A percentile compares a stretch with the other conserved stretches of the same genome.
Evolutionary conservation across 2,113 vertebrate species (phyloP).

Genomic region (Chlorocebus sabaeus): DNA sequence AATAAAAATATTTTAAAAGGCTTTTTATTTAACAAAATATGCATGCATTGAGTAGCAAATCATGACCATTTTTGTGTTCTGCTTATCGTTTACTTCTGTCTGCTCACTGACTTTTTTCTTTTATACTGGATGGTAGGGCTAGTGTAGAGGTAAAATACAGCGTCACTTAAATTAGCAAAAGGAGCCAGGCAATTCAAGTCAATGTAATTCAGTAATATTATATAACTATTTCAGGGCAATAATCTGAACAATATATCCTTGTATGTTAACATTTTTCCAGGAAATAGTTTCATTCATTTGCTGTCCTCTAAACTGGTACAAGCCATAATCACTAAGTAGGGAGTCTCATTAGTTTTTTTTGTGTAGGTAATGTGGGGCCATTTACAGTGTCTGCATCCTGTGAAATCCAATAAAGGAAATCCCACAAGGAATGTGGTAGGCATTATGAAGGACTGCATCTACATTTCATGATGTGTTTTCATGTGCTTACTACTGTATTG

Average conservation of each 20-base stretch:
- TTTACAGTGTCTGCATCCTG: constrained; percentile 79
- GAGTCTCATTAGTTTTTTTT: constrained; percentile 78
- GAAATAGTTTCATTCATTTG: constrained; percentile 80
- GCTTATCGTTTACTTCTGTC: not conserved
- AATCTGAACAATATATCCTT: constrained; percentile 73
- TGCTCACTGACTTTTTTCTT: not conserved
- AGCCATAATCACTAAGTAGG: constrained; percentile 71
- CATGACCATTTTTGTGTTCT: not conserved
- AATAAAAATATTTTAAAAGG: constrained; percentile 11
- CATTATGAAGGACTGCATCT: not conserved
- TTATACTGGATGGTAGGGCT: not conserved
- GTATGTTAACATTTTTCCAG: constrained; percentile 70
- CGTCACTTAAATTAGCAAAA: constrained; percentile 63
- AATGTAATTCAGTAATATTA: constrained; percentile 64
- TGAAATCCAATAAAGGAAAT: constrained; percentile 81
- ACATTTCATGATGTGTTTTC: not conserved
- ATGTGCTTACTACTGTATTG: not conserved
- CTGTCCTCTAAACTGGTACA: constrained; percentile 58
- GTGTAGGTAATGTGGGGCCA: constrained; percentile 69
- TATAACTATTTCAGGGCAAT: constrained; percentile 67
- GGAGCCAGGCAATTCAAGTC: constrained; percentile 55
- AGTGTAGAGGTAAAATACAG: constrained; percentile 29
- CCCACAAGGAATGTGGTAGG: constrained; percentile 48
- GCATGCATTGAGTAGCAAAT: not conserved
- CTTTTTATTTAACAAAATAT: constrained; percentile 23